These are phyloP conservation scores for Urocyon cinereoargenteus DNA, from an alignment of 2,797 vertebrate species.

Conservation along the genomic window DNA sequence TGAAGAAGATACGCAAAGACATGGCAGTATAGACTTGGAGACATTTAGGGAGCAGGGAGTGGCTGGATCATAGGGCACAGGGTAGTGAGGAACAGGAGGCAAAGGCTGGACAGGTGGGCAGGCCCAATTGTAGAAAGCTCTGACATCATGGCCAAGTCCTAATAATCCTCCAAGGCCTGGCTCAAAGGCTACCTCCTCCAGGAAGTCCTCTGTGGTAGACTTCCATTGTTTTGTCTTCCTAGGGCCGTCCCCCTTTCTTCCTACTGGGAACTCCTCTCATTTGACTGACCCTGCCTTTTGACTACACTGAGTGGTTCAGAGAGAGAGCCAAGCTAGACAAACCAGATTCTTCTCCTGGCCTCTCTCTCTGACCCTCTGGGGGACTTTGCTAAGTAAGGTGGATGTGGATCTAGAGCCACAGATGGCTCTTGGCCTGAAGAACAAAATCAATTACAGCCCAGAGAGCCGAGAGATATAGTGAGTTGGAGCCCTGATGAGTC, in stretches of 20 bases:
- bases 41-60: neutral
- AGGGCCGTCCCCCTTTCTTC: neutral
- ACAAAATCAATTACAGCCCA: neutral
- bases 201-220: neutral
- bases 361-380: neutral
- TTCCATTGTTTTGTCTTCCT: neutral
- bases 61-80: neutral
- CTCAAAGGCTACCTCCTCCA: neutral
- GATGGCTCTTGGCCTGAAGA: neutral
- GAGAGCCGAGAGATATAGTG: neutral
- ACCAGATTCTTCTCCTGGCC: neutral
- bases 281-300: neutral
- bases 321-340: neutral
- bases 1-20: neutral
- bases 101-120: neutral
- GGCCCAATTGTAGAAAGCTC: neutral
- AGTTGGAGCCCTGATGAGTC: neutral
- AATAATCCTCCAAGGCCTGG: neutral
- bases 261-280: neutral
- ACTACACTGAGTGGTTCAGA: neutral
- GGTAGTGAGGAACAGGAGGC: neutral
- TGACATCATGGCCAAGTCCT: neutral
- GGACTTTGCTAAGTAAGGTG: neutral
- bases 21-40: rapidly evolving
- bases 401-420: neutral